These are phyloP conservation scores for Drosophila leontia DNA, from an alignment of 1,140 invertebrate genomes.

Conservation along the genomic window DNA sequence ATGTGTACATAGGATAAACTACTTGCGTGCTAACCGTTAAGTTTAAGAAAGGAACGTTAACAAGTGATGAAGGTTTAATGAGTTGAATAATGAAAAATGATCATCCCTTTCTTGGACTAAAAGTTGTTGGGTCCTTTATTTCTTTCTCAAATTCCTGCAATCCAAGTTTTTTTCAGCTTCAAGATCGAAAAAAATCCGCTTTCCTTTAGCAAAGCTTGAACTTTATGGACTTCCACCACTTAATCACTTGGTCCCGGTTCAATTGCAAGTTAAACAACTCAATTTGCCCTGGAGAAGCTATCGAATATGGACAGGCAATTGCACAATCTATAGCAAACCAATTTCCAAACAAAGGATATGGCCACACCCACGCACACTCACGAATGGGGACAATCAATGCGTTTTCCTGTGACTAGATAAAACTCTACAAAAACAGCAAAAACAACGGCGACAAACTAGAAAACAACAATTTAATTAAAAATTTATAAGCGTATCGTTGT, in stretches of 20 bases:
- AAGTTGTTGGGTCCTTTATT: not conserved
- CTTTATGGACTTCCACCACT: constrained; percentile 6
- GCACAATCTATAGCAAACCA: constrained; percentile 26
- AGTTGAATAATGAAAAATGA: not conserved
- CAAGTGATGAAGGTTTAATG: not conserved
- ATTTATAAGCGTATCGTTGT: constrained; percentile 76
- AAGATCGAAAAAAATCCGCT: not conserved
- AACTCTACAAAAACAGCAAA: constrained; percentile 10
- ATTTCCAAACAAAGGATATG: constrained; percentile 32
- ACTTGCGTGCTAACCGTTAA: not conserved
- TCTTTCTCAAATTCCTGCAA: not conserved
- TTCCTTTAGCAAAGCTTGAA: not conserved
- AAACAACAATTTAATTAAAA: constrained; percentile 78
- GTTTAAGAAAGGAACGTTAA: not conserved
- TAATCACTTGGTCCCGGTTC: constrained; percentile 40
- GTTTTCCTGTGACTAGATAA: constrained; percentile 50
- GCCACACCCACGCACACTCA: constrained; percentile 19
- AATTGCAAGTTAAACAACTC: constrained; percentile 75
- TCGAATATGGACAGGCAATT: constrained; percentile 55
- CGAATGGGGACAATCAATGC: constrained; percentile 59
- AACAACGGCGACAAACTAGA: constrained; percentile 34
- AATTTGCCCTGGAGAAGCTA: constrained; percentile 54
- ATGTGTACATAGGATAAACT: constrained; percentile 28
- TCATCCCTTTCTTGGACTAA: not conserved
- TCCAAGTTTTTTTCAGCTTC: not conserved